Conservation (phyloP, 2,888 invertebrate genomes). For the Drosophila engyochracea region DNA sequence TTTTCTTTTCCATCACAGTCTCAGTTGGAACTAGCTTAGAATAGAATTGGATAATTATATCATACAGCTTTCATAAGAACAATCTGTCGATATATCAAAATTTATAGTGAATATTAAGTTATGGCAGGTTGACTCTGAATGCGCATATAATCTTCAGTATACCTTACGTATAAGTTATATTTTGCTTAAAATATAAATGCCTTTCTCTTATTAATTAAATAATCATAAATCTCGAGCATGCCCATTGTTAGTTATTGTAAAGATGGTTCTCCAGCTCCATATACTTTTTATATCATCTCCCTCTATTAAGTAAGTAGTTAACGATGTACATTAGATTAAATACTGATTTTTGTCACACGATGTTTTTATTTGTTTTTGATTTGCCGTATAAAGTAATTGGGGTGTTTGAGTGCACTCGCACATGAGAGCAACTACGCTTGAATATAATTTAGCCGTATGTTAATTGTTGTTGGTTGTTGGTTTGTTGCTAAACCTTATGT, state of each 20-base stretch:
- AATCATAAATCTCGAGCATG: not conserved
- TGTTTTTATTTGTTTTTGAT: not conserved
- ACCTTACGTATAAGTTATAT: not conserved
- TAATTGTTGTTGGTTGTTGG: not conserved
- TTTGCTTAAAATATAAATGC: not conserved
- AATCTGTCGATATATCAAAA: not conserved
- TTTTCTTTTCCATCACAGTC: too few relatives aligned
- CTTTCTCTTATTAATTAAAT: not conserved
- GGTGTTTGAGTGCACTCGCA: not conserved
- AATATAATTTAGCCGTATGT: slow-evolving; percentile 2
- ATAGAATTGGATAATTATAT: not conserved
- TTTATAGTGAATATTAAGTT: not conserved
- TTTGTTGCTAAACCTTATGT: slow-evolving; percentile 26
- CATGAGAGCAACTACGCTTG: not conserved
- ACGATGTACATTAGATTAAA: not conserved
- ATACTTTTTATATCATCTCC: not conserved
- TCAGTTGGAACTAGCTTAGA: not conserved
- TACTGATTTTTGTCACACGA: not conserved
- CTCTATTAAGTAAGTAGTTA: not conserved
- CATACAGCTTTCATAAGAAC: not conserved
- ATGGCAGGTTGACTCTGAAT: not conserved
- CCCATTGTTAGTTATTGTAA: not conserved
- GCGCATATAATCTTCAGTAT: not conserved
- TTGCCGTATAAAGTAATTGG: slow-evolving; percentile 2
- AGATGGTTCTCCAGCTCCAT: not conserved